These are phyloP conservation scores for Sinopyrophorus schimmeli DNA, from an alignment of 2,888 invertebrate species.

Conservation along the genomic window DNA sequence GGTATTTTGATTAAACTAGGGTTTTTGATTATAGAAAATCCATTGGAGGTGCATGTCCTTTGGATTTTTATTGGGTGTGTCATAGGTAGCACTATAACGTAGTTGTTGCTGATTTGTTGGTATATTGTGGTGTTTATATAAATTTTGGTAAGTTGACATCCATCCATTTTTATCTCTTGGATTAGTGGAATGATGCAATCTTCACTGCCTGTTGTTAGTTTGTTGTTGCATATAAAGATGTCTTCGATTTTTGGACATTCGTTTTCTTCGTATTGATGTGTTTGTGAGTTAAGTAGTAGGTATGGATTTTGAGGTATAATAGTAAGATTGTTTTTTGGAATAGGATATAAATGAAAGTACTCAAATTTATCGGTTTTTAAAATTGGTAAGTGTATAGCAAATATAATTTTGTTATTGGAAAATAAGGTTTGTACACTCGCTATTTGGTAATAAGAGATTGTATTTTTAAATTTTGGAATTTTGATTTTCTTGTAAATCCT, in stretches of 20 bases:
- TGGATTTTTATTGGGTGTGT: not conserved
- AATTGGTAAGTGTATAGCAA: slow-evolving; percentile 28
- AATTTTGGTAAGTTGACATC: not conserved
- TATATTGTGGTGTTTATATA: not conserved
- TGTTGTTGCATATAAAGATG: slow-evolving; percentile 6
- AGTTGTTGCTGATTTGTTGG: not conserved
- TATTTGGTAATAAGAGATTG: slow-evolving; percentile 26
- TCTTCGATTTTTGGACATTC: slow-evolving; percentile 25
- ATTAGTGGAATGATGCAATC: slow-evolving; percentile 1
- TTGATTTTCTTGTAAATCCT: slow-evolving; percentile 19
- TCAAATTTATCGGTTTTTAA: slow-evolving; percentile 23
- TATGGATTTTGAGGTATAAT: slow-evolving; percentile 26
- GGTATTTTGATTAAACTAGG: not conserved
- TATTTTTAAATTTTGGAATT: slow-evolving; percentile 27
- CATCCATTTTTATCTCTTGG: not conserved
- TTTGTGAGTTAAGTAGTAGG: slow-evolving; percentile 20
- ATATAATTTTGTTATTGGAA: slow-evolving; percentile 25
- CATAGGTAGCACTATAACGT: not conserved
- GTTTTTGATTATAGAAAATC: not conserved
- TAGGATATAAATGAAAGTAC: slow-evolving; percentile 26
- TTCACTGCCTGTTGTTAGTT: not conserved
- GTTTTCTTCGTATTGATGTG: slow-evolving; percentile 22
- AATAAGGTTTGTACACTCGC: slow-evolving; percentile 21
- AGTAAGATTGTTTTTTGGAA: slow-evolving; percentile 21
- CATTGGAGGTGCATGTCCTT: not conserved